Conservation (phyloP, 2,797 vertebrate genomes). For the Labroides dimidiatus region DNA sequence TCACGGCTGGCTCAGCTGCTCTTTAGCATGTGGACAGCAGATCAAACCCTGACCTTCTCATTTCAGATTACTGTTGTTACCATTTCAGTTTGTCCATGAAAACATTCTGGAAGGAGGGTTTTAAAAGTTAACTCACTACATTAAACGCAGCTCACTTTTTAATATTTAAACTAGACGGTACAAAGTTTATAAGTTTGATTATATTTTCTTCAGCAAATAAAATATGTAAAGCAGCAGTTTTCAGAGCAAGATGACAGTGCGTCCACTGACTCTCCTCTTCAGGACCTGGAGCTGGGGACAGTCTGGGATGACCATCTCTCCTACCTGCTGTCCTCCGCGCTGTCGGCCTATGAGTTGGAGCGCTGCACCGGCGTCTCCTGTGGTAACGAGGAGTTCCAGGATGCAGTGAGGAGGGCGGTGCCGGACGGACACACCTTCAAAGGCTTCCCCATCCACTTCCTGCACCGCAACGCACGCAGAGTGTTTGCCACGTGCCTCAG, state of each 20-base stretch:
- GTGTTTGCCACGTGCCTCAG: constrained; percentile 93
- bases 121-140: too few relatives aligned
- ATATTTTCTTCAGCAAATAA: too few relatives aligned
- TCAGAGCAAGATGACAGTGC: not conserved
- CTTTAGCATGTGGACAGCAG: too few relatives aligned
- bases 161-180: too few relatives aligned
- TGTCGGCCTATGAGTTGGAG: constrained; percentile 95
- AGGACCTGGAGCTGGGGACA: constrained; percentile 93
- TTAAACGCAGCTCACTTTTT: too few relatives aligned
- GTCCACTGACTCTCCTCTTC: not conserved
- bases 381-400: constrained; percentile 98
- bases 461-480: constrained; percentile 92
- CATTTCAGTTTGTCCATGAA: too few relatives aligned
- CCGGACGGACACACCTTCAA: constrained; percentile 98
- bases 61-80: too few relatives aligned
- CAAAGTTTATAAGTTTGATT: too few relatives aligned
- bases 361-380: constrained; percentile 90
- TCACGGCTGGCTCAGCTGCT: too few relatives aligned
- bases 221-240: too few relatives aligned
- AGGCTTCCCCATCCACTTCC: constrained; percentile 97
- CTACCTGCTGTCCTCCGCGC: constrained; percentile 93
- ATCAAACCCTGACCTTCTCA: too few relatives aligned
- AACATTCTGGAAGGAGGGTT: too few relatives aligned
- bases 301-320: constrained; percentile 97
- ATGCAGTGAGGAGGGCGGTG: constrained; percentile 92